Evolutionary conservation across 37 sponge, comb jelly and placozoan species (phyloP), one percentile per base, ranked within the genome.

Genomic region (Cliona cf. orientalis): DNA sequence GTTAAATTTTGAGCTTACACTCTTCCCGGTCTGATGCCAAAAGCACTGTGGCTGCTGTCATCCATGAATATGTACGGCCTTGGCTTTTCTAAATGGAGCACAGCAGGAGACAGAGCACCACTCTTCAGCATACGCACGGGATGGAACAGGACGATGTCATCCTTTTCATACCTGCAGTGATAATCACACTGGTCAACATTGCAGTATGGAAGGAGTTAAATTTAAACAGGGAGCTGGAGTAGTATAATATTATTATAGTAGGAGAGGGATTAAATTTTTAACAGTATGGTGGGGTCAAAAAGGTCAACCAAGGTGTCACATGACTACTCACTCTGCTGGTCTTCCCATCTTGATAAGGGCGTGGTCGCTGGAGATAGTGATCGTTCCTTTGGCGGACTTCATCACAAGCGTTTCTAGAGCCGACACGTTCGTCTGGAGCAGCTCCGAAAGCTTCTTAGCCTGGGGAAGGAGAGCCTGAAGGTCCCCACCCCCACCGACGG

Each of bases 61-160:
- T 86, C 74, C 64, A 86, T 43, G 32, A 86, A 37, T n/a, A 77
- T 72, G 57, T 63, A 86, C 6, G 87, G 87, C 37, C n/a, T 58
- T 32, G 79, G 79, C 28, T 65, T 79, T 58, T 86, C 58, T 21
- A 78, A 29, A 38, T 86, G 87, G 28, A 86, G 64, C 40, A 86
- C 6, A 23, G 42, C 49, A 3, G 73, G 82, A 6, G 42, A 28
- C 22, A 36, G 71, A 64, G 62, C 23, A 46, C 72, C 72, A 49
- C 72, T 71, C 43, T 42, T 4, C 25, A 42, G 25, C 23, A 71
- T 29, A 41, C 37, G 32, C 22, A 82, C 61, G 0, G 74, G 74
- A 33, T 71, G 70, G 65, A 86, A 86, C 39, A 86, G 29, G 5
- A 79, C 87, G 36, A 79, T 32, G 39, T 86, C 87, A 4, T 74